Conservation (phyloP, 2,113 vertebrate genomes). For the Etia nguti region DNA sequence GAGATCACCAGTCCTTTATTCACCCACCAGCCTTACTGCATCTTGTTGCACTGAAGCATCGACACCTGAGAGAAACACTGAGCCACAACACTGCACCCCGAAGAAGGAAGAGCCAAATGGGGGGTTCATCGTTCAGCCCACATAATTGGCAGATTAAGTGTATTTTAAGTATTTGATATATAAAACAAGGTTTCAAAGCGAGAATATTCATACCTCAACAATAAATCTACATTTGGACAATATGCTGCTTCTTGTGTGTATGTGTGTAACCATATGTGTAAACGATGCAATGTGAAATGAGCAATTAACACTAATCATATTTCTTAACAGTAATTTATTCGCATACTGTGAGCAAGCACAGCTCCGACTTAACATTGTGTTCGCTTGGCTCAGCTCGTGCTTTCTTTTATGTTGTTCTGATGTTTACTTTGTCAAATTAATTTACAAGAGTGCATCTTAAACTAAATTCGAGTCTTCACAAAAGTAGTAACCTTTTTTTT, state of each 20-base stretch:
- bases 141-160: conserved; percentile 8
- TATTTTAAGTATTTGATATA: conserved; percentile 13
- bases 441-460: conserved; percentile 56
- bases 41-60: background rate
- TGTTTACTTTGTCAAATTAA: conserved; percentile 55
- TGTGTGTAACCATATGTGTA: conserved; percentile 47
- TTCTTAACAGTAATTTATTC: conserved; percentile 48
- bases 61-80: background rate
- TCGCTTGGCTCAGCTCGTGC: conserved; percentile 36
- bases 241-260: conserved; percentile 61
- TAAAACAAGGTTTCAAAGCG: background rate
- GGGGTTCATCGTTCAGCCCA: background rate
- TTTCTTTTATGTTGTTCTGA: conserved; percentile 41
- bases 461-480: conserved; percentile 10
- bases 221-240: conserved; percentile 64
- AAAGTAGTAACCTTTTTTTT: background rate
- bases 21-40: background rate
- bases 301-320: conserved; percentile 12
- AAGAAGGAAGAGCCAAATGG: conserved; percentile 8
- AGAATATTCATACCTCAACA: conserved; percentile 54
- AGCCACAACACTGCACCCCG: conserved; percentile 3
- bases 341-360: conserved; percentile 30
- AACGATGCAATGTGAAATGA: conserved; percentile 53
- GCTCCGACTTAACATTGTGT: conserved; percentile 43
- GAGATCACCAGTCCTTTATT: background rate